Evolutionary conservation across 2,888 invertebrate genomes (phyloP), one percentile per base, ranked within the genome.

Genomic region (Tetranychus piercei): DNA sequence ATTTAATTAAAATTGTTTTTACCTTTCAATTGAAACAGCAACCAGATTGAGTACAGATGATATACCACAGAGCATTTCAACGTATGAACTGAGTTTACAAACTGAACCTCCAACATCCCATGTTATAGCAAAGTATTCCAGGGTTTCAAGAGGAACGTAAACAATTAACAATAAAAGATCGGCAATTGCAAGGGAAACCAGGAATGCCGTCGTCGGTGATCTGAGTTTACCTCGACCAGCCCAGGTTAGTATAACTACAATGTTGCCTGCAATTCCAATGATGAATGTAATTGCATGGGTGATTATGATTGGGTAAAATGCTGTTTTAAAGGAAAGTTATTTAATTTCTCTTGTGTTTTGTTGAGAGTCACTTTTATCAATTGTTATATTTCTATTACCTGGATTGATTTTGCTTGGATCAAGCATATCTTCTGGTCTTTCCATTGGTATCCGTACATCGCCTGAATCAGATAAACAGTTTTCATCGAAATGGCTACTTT

Each of bases 11-110:
- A 69, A 23, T 69, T 22, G 34, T 20, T 11, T 6, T 71, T 71
- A 84, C 83, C 84, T 82, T 80, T 84, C 84, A 9, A 84, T 80
- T 76, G 83, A 83, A 75, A 84, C 82, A 8, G 83, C 82, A 7
- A 83, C 83, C 23, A 84, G 80, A 78, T 84, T 84, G 20, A 83
- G 80, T 4, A 84, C 83, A 34, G 84, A 83, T 0, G 83, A 82
- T 23, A 82, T 80, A 4, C 83, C 83, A 1, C 83, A 81, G n/a
- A 83, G 78, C 81, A 83, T 82, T 78, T 83, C 83, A 5, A 81
- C 81, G 78, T 83, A 84, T 34, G 81, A 81, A 0, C 82, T 81
- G 20, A 83, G 76, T 78, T 83, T 83, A 79, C 84, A 84, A 73
- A 83, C 78, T 8, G 79, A 78, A n/a, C 80, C 78, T 5, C 81